phyloP scores from a whole-genome alignment of 2,797 vertebrate species.

The Ctenopoma multispine region DNA sequence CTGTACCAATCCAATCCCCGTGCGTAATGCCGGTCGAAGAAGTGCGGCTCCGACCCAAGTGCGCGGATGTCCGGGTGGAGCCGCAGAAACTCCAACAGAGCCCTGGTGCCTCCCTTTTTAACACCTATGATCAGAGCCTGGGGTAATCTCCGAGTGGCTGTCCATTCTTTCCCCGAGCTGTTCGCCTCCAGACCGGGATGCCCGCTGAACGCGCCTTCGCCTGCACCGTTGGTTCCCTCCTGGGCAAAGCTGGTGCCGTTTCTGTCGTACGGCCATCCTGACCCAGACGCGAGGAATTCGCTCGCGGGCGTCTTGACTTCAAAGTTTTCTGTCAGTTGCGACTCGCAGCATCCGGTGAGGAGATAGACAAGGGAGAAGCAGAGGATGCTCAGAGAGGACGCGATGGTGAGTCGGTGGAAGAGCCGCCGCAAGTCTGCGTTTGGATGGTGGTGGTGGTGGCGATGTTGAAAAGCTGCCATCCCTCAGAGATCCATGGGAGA shows the following conservation, averaged over 20 bases:
- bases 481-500: constrained; percentile 69
- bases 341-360: constrained; percentile 79
- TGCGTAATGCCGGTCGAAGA: constrained; percentile 88
- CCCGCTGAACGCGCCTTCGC: constrained; percentile 35
- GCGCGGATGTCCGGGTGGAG: constrained; percentile 87
- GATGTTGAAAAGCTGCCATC: constrained; percentile 80
- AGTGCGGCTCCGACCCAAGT: constrained; percentile 86
- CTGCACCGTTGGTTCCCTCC: constrained; percentile 29
- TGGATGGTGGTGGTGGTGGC: constrained; percentile 54
- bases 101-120: constrained; percentile 86
- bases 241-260: constrained; percentile 57
- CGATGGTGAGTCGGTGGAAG: constrained; percentile 80
- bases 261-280: constrained; percentile 62
- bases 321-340: constrained; percentile 67
- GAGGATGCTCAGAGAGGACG: constrained; percentile 80
- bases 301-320: constrained; percentile 50
- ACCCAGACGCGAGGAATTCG: constrained; percentile 48
- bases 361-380: constrained; percentile 82
- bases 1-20: constrained; percentile 88
- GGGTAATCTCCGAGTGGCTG: constrained; percentile 80
- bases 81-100: constrained; percentile 87
- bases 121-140: constrained; percentile 88
- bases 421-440: constrained; percentile 79
- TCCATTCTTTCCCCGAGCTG: constrained; percentile 80
- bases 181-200: constrained; percentile 65